Base-by-base conservation (phyloP, 2,797 vertebrate species). In the Sebastes kiyomatsui region DNA sequence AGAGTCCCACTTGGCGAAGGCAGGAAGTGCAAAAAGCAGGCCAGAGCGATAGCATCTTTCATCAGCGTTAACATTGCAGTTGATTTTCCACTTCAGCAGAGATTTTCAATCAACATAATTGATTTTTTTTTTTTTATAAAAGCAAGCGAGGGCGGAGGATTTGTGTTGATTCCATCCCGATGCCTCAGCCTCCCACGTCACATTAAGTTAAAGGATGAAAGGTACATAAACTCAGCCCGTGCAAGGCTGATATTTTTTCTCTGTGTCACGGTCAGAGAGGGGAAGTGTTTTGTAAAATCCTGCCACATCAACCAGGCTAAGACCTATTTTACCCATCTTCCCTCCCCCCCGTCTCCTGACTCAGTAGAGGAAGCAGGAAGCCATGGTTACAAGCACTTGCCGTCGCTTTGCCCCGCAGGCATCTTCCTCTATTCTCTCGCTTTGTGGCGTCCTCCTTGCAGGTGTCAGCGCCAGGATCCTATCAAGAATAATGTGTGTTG, bases 41-140 rank as follows among this genome's bases (percentile, higher is more conserved):
- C 67, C 22, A 12, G 30, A 33, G 72, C 1, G 3, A 59, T 33
- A 1, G n/a, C 30, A 9, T 67, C 46, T 81, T 82, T 84, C 69
- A 72, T 79, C 67, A 56, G 66, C 80, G 70, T 81, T 55, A 67
- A 74, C 59, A 22, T 7, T 27, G 64, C 62, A 6, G 66, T 60
- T 74, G 83, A 80, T 88, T 86, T 86, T 86, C 67, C 83, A 68
- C 81, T 56, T 79, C 79, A 28, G 33, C 69, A 76, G 70, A 86
- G 81, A 82, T 89, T 89, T 89, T 77, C 86, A 88, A 88, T 90
- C 77, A 85, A 55, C 74, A 54, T 82, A 82, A 86, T 81, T 83
- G 72, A 80, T 28, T 46, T 46, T 77, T 61, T 33, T 28, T 67
- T 54, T 69, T 55, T 61, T 72, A 23, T 33, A 28, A 65, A 74